A percentile compares a stretch with the other conserved stretches of the same genome.
phyloP scores from a whole-genome alignment of 2,797 vertebrate species.

The Rachycentron canadum region DNA sequence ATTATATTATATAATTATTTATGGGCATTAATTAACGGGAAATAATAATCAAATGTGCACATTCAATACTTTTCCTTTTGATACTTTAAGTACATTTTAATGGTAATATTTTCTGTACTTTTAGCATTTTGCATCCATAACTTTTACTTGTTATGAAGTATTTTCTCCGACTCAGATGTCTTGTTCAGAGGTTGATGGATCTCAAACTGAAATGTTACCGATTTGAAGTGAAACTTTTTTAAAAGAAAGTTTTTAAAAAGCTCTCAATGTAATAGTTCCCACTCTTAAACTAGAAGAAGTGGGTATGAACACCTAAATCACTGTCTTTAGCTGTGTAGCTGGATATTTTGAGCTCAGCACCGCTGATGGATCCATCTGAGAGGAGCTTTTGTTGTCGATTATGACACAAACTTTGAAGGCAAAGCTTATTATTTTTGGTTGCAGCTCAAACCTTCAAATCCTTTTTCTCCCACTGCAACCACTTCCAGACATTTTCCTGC shows the following conservation, averaged over 20 bases:
- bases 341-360: conserved; percentile 3
- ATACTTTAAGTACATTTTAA: neutral
- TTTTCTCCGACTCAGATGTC: neutral
- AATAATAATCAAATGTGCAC: neutral
- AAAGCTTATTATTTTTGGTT: conserved; percentile 27
- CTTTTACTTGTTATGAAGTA: neutral
- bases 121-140: neutral
- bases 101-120: neutral
- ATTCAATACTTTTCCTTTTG: neutral
- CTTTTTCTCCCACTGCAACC: conserved; percentile 16
- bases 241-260: neutral
- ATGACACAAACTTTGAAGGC: conserved; percentile 13
- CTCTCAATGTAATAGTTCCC: neutral
- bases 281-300: neutral
- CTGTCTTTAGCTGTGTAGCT: neutral
- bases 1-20: too few relatives aligned
- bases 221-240: too few relatives aligned
- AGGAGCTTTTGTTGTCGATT: conserved; percentile 19
- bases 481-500: conserved; percentile 9
- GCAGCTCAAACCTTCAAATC: conserved; percentile 22
- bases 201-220: neutral
- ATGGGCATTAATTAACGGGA: too few relatives aligned
- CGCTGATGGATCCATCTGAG: neutral
- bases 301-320: neutral
- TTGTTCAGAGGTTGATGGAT: neutral